Percentiles rank a stretch among this genome's conserved stretches.
Evolutionary conservation across 2,113 vertebrate species (phyloP).

Genomic region (Orcinus orca): DNA sequence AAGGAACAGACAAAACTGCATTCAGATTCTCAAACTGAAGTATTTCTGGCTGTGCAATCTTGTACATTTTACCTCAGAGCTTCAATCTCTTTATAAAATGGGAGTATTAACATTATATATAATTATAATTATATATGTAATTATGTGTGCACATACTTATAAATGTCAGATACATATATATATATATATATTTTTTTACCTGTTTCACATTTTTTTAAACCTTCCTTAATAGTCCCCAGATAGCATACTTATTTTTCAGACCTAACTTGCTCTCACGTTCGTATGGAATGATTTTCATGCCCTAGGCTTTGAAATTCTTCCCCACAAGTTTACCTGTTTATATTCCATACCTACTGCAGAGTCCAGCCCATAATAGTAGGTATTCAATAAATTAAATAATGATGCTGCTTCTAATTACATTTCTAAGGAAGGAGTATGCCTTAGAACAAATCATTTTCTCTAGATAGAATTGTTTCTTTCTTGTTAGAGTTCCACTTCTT

Average conservation of each 20-base stretch:
- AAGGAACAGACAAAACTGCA: no score
- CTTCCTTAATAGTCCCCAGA: background rate
- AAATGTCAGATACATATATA: background rate
- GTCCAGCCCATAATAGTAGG: fast-evolving
- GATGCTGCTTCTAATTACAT: background rate
- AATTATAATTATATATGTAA: background rate
- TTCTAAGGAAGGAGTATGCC: no score
- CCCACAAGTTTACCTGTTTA: background rate
- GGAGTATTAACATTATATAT: background rate
- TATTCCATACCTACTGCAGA: fast-evolving
- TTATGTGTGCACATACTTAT: background rate
- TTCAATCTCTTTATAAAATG: background rate
- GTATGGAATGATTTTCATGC: no score
- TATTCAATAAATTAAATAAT: background rate
- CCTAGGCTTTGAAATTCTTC: background rate
- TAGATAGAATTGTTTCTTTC: background rate
- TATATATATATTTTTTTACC: fast-evolving
- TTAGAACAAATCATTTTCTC: background rate
- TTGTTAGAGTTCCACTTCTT: fast-evolving
- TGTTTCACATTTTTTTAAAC: background rate
- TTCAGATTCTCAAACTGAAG: background rate
- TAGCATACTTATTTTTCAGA: background rate
- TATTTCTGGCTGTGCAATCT: background rate
- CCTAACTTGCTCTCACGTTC: background rate
- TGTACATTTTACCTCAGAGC: background rate